Evolutionary conservation across 2,888 invertebrate species (phyloP).

Genomic region (Chymomyza amoena): DNA sequence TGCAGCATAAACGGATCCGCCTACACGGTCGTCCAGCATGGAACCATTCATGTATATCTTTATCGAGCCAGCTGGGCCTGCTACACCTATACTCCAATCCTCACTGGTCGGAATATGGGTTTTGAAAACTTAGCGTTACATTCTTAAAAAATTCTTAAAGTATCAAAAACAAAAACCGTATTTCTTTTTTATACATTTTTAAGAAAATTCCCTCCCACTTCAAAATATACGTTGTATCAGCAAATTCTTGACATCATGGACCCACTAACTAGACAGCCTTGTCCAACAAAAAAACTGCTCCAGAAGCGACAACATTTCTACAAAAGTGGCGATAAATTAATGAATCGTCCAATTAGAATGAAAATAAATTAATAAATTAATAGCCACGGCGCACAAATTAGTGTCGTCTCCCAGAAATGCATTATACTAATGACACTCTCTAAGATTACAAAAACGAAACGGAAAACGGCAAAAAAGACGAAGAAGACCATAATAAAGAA

Average conservation of each 20-base stretch:
- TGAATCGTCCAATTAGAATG: constrained; percentile 22
- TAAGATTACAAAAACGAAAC: constrained; percentile 9
- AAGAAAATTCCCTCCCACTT: background rate
- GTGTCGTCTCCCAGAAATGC: constrained; percentile 53
- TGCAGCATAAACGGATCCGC: no score
- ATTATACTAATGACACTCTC: constrained; percentile 55
- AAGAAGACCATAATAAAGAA: constrained; percentile 3
- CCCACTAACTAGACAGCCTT: background rate
- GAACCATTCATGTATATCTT: no score
- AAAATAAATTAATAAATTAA: constrained; percentile 42
- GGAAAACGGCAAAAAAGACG: background rate
- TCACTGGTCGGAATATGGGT: no score
- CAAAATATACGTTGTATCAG: background rate
- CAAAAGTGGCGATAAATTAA: constrained; percentile 33
- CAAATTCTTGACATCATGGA: background rate
- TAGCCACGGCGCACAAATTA: constrained; percentile 57
- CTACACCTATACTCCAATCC: no score
- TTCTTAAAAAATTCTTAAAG: background rate
- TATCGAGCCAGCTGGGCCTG: no score
- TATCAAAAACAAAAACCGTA: background rate
- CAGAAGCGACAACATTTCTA: background rate
- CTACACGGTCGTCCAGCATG: no score
- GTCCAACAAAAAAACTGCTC: no score
- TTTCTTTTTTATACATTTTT: background rate
- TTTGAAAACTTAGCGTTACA: no score